These are phyloP conservation scores for Bucorvus abyssinicus DNA, from an alignment of 2,797 vertebrate genomes.

Conservation along the genomic window DNA sequence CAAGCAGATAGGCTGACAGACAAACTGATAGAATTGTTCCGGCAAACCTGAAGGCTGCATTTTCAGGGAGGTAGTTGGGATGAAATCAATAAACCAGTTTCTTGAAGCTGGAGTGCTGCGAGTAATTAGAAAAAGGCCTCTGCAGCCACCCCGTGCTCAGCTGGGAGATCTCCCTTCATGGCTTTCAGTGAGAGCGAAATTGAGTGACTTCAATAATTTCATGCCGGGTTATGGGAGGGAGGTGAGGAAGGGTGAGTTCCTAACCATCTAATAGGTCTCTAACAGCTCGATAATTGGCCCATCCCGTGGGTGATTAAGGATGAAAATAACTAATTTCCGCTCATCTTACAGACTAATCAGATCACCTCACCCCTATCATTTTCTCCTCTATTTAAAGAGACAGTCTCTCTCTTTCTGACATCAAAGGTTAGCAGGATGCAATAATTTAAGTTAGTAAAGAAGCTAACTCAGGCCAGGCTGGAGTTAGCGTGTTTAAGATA, in stretches of 20 bases:
- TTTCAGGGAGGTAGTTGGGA: slow-evolving; percentile 34
- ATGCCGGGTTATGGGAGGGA: slow-evolving; percentile 63
- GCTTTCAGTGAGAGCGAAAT: slow-evolving; percentile 67
- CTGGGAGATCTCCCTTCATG: slow-evolving; percentile 57
- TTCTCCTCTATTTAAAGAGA: slow-evolving; percentile 61
- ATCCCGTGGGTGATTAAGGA: slow-evolving; percentile 72
- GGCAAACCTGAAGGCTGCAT: slow-evolving; percentile 8
- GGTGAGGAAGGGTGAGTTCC: slow-evolving; percentile 66
- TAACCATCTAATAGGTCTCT: slow-evolving; percentile 68
- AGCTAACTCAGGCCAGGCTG: neutral
- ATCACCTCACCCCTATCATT: slow-evolving; percentile 69
- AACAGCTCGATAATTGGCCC: slow-evolving; percentile 73
- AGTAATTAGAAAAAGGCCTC: slow-evolving; percentile 48
- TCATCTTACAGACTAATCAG: slow-evolving; percentile 72
- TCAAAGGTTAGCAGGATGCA: slow-evolving; percentile 46
- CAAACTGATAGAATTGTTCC: slow-evolving; percentile 45
- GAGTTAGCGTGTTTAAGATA: neutral
- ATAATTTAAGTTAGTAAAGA: slow-evolving; percentile 41
- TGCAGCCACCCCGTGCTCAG: slow-evolving; percentile 30
- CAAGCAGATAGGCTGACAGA: slow-evolving; percentile 36
- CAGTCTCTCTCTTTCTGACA: slow-evolving; percentile 26
- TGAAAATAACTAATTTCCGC: slow-evolving; percentile 76
- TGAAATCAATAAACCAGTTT: slow-evolving; percentile 67
- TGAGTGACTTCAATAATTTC: slow-evolving; percentile 73
- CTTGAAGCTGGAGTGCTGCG: slow-evolving; percentile 5